phyloP scores from a whole-genome alignment of 2,113 vertebrate species.

The Craseonycteris thonglongyai region DNA sequence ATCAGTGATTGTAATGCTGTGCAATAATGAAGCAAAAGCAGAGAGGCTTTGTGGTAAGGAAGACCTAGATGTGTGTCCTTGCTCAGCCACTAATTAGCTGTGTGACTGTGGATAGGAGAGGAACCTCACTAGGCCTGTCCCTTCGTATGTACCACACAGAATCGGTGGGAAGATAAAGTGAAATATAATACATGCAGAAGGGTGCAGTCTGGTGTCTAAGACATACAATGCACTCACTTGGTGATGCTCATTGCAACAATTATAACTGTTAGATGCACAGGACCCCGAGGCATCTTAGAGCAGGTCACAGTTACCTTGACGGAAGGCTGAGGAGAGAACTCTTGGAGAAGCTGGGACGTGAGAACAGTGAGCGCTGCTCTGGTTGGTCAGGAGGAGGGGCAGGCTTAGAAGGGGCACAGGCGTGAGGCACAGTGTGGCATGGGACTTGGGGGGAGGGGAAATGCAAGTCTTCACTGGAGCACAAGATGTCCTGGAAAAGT shows the following conservation, averaged over 20 bases:
- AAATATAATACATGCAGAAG: neutral
- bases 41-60: neutral
- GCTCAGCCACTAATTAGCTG: neutral
- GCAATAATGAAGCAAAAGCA: neutral
- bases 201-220: accelerated
- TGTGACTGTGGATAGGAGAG: neutral
- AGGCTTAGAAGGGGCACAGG: neutral
- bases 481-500: neutral
- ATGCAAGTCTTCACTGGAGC: neutral
- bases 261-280: accelerated
- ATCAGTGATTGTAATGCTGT: neutral
- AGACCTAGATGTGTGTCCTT: neutral
- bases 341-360: neutral
- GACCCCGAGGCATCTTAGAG: neutral
- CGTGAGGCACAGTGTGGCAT: accelerated
- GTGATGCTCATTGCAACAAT: accelerated
- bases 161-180: neutral
- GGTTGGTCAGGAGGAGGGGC: neutral
- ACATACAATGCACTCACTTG: neutral
- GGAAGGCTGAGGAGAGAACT: neutral
- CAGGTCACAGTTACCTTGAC: neutral
- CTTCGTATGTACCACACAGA: neutral
- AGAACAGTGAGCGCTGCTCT: neutral
- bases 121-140: neutral
- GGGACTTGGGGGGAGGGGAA: neutral